Evolutionary conservation across 2,113 vertebrate genomes (phyloP).

Genomic region (Ciconia boyciana): DNA sequence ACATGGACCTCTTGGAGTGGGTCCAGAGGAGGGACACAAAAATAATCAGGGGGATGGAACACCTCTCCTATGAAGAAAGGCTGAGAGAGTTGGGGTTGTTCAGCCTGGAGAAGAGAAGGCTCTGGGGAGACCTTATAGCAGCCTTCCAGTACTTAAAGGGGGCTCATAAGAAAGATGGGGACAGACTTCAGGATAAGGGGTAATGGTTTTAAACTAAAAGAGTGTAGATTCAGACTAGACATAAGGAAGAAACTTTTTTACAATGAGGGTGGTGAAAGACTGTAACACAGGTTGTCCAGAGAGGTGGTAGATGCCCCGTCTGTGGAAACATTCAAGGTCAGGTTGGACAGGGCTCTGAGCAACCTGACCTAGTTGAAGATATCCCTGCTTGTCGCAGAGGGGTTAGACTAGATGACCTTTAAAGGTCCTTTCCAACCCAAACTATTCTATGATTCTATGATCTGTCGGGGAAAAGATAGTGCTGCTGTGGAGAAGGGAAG

Average conservation of each 20-base stretch:
- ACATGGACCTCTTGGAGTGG: background rate
- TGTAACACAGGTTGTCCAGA: background rate
- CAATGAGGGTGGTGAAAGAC: accelerated
- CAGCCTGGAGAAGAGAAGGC: background rate
- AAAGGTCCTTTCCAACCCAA: background rate
- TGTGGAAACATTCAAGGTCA: background rate
- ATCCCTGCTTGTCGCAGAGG: background rate
- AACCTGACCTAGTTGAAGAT: background rate
- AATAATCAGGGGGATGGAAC: background rate
- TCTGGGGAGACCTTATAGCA: background rate
- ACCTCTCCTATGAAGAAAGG: background rate
- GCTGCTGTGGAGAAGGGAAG: background rate
- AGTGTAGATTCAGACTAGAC: background rate
- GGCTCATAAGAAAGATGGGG: background rate
- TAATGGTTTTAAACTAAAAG: background rate
- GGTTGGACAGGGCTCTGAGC: background rate
- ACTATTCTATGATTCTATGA: background rate
- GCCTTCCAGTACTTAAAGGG: background rate
- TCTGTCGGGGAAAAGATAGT: background rate
- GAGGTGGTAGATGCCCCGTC: background rate
- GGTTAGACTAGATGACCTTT: background rate
- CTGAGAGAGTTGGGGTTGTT: background rate
- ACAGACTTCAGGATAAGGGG: background rate
- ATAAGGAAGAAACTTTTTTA: background rate
- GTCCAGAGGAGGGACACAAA: background rate